These are phyloP conservation scores for Huso huso DNA, from an alignment of 2,797 vertebrate genomes.

Conservation along the genomic window DNA sequence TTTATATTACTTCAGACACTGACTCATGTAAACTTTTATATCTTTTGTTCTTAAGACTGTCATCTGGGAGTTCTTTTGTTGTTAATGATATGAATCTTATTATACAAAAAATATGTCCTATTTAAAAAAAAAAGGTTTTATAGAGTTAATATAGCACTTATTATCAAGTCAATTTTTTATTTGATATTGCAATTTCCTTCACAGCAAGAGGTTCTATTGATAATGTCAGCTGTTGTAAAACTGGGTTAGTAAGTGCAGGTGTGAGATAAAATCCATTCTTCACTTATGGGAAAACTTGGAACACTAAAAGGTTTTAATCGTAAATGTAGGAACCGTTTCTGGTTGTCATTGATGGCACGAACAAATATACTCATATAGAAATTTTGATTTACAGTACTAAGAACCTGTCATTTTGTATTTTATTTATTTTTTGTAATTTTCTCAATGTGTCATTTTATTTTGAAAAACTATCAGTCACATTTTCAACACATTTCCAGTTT, in stretches of 20 bases:
- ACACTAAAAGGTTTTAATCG: constrained; percentile 35
- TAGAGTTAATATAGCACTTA: not conserved
- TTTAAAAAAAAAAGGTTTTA: not conserved
- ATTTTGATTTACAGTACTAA: too few species aligned
- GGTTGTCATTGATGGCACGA: too few species aligned
- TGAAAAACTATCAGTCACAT: too few species aligned
- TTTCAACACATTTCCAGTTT: too few species aligned
- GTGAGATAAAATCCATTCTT: not conserved
- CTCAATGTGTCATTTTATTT: constrained; percentile 3
- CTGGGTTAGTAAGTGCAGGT: not conserved
- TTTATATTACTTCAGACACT: constrained; percentile 14
- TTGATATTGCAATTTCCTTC: not conserved
- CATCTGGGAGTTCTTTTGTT: not conserved
- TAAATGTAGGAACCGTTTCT: too few species aligned
- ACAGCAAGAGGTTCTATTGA: not conserved
- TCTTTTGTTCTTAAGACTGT: constrained; percentile 5
- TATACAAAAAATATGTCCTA: not conserved
- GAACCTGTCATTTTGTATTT: not conserved
- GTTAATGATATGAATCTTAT: not conserved
- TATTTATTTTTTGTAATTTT: not conserved
- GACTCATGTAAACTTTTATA: constrained; percentile 9
- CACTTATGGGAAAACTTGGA: constrained; percentile 7
- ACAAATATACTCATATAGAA: too few species aligned
- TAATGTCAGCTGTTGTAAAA: not conserved
- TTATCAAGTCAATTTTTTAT: not conserved